Evolutionary conservation across 30 jellyfish, hydroid and myxozoan species (phyloP), one percentile per base, ranked within the genome.

Genomic region (Chrysaora quinquecirrha): DNA sequence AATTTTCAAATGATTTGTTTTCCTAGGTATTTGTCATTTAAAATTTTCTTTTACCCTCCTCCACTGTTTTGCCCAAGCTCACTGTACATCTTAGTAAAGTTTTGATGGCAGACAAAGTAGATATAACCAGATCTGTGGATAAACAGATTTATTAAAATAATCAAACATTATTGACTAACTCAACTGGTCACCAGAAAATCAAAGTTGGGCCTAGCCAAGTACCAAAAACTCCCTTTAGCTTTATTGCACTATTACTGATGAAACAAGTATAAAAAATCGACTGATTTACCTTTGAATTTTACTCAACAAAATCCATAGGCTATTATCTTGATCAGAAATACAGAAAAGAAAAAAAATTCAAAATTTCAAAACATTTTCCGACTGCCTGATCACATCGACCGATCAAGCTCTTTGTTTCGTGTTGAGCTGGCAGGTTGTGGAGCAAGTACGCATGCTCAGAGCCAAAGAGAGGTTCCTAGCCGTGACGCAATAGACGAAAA

Each of bases 401-500:
- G 68, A 52, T 10, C 24, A 52, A 52, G 6, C 27, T 19, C 68
- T 61, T 52, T 82, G 92, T 68, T 82, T 82, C 92, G 92, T 82
- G 92, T 82, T 48, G 71, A 58, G 73, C 24, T 69, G 24, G 82
- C 92, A 82, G 92, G 92, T 82, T 52, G 73, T 68, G 54, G 61
- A 19, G 49, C 1, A 0, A 54, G 76, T 82, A 81, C 92, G 92
- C 92, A 82, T 82, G 92, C 85, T 65, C 47, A 10, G 85, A 1
- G 54, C 76, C 28, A 48, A 35, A 66, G 19, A 25, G 90, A 80
- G 90, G 90, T 76, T 66, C n/a, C n/a, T n/a, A n/a, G n/a, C n/a
- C n/a, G n/a, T n/a, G n/a, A n/a, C n/a, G n/a, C n/a, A n/a, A n/a
- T n/a, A n/a, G n/a, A n/a, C n/a, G n/a, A n/a, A n/a, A n/a, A n/a